phyloP scores from a whole-genome alignment of 2,888 invertebrate species.

The Sinhomidia bicolor region DNA sequence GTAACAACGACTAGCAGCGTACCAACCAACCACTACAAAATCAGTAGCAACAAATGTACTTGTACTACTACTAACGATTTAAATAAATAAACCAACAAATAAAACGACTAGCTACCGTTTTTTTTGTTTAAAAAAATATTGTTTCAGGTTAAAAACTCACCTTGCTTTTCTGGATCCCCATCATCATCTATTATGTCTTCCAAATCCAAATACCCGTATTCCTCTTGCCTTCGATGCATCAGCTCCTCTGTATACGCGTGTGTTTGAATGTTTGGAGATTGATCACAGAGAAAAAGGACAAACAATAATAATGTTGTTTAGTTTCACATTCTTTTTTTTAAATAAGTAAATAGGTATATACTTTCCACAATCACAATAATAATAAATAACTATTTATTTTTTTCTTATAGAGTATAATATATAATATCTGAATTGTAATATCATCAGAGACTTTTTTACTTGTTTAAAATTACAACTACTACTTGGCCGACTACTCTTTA shows the following conservation, averaged over 20 bases:
- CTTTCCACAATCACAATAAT: neutral
- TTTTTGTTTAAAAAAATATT: too few species aligned
- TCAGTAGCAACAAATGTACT: too few species aligned
- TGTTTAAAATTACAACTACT: neutral
- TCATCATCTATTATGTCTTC: conserved; percentile 82
- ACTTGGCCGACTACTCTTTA: conserved; percentile 24
- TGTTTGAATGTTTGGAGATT: neutral
- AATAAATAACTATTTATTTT: too few species aligned
- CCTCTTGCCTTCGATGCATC: conserved; percentile 80
- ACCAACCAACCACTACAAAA: too few species aligned
- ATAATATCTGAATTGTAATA: too few species aligned
- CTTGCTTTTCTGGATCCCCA: conserved; percentile 81
- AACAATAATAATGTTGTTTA: neutral
- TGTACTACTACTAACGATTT: too few species aligned
- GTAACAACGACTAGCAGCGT: too few species aligned
- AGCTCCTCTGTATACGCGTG: conserved; percentile 81
- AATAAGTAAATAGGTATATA: neutral
- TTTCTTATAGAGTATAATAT: too few species aligned
- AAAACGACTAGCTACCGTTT: neutral
- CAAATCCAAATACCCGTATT: conserved; percentile 81
- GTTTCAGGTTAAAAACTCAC: too few species aligned
- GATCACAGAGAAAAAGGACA: neutral
- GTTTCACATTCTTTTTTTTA: too few species aligned
- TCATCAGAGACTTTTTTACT: neutral
- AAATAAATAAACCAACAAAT: too few species aligned